Conservation (phyloP, 1,140 invertebrate genomes). For the Antheraea pernyi region DNA sequence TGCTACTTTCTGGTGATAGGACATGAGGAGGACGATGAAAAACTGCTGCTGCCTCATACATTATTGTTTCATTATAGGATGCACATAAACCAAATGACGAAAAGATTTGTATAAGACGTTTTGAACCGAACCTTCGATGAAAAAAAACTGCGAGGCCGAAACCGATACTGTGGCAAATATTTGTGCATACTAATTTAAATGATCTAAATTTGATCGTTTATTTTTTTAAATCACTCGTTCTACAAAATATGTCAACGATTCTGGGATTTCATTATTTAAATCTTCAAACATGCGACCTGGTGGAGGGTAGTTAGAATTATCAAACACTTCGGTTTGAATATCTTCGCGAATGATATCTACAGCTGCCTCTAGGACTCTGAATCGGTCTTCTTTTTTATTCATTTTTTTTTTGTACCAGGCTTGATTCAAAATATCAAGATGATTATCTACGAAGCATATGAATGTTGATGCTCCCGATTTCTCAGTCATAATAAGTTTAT, state of each 20-base stretch:
- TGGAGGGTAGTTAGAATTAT: conserved; percentile 43
- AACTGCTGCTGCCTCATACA: conserved; percentile 57
- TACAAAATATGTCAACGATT: conserved; percentile 42
- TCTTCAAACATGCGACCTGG: conserved; percentile 45
- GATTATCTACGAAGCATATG: conserved; percentile 24
- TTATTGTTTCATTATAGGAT: conserved; percentile 51
- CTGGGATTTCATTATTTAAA: conserved; percentile 45
- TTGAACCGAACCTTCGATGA: conserved; percentile 51
- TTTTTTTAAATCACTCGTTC: conserved; percentile 48
- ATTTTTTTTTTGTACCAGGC: conserved; percentile 25
- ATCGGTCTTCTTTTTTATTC: conserved; percentile 33
- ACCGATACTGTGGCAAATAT: conserved; percentile 56
- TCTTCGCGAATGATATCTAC: conserved; percentile 52
- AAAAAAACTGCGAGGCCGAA: conserved; percentile 55
- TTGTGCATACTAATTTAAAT: conserved; percentile 47
- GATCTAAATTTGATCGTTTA: conserved; percentile 39
- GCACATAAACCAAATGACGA: conserved; percentile 49
- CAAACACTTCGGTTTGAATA: conserved; percentile 44
- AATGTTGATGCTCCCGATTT: conserved; percentile 31
- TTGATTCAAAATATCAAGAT: conserved; percentile 29
- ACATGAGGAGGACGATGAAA: conserved; percentile 46
- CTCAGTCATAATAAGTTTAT: conserved; percentile 33
- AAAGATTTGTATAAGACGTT: conserved; percentile 47
- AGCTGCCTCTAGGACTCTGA: conserved; percentile 42
- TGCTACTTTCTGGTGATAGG: conserved; percentile 42